Evolutionary conservation across 2,113 vertebrate species (phyloP).

Genomic region (Aphyosemion australe): DNA sequence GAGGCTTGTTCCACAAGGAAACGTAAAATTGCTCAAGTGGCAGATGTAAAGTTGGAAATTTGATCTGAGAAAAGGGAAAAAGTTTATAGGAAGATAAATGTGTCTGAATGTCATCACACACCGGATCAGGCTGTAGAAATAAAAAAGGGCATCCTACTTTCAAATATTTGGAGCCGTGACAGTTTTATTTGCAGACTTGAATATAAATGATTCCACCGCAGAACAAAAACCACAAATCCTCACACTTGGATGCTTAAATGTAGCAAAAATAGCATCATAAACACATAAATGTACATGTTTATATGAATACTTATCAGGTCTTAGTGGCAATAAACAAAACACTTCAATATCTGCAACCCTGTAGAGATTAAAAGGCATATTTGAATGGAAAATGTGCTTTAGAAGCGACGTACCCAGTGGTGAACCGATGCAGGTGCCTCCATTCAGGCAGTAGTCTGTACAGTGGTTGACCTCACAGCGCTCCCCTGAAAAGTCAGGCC

Average conservation of each 20-base stretch:
- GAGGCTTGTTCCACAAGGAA: slow-evolving; percentile 13
- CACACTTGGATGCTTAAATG: neutral
- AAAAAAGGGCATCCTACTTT: slow-evolving; percentile 16
- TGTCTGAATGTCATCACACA: slow-evolving; percentile 11
- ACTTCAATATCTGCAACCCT: neutral
- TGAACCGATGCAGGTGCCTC: slow-evolving; percentile 92
- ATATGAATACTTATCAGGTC: neutral
- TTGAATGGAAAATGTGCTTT: neutral
- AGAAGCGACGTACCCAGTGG: slow-evolving; percentile 83
- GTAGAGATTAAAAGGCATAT: neutral
- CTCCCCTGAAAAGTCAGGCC: slow-evolving; percentile 96
- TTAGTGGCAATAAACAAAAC: neutral
- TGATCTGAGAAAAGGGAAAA: slow-evolving; percentile 7
- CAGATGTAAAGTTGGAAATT: slow-evolving; percentile 28
- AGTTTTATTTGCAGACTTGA: neutral
- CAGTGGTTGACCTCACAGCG: slow-evolving; percentile 96
- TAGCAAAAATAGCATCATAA: neutral
- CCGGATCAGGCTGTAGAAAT: slow-evolving; percentile 7
- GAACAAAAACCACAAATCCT: neutral
- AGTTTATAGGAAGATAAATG: slow-evolving; percentile 33
- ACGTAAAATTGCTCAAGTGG: slow-evolving; percentile 39
- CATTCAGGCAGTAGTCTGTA: slow-evolving; percentile 93
- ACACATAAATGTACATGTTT: neutral
- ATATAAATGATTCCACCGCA: slow-evolving; percentile 5
- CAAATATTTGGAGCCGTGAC: neutral